Evolutionary conservation across 2,888 invertebrate genomes (phyloP).

Genomic region (Hemaris fuciformis): DNA sequence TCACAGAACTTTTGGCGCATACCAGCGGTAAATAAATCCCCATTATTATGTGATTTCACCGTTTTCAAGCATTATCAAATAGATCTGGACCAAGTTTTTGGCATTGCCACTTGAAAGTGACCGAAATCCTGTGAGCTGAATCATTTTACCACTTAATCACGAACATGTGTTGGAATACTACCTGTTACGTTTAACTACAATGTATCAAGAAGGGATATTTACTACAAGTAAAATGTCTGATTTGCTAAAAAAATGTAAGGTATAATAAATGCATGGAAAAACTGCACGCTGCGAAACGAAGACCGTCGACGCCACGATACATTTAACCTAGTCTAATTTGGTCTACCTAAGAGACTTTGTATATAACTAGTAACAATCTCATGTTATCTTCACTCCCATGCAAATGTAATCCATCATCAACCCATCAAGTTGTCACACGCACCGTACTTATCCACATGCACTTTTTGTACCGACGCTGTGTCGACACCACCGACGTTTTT

Average conservation of each 20-base stretch:
- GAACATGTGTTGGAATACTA: too few species aligned
- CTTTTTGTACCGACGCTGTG: conserved; percentile 22
- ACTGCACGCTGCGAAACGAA: neutral
- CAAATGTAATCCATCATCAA: conserved; percentile 15
- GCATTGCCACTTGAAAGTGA: neutral
- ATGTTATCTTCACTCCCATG: conserved; percentile 13
- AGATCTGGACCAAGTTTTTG: neutral
- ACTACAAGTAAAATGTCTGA: neutral
- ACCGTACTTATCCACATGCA: conserved; percentile 12
- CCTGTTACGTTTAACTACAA: too few species aligned
- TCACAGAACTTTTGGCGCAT: neutral
- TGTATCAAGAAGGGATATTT: neutral
- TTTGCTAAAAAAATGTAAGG: neutral
- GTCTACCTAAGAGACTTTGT: neutral
- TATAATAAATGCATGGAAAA: neutral
- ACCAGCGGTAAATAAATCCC: neutral
- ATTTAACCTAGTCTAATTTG: neutral
- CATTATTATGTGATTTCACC: neutral
- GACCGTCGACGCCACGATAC: neutral
- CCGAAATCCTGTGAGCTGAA: neutral
- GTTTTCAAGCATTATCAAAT: neutral
- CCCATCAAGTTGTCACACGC: conserved; percentile 11
- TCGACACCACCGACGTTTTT: conserved; percentile 24
- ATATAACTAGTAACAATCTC: conserved; percentile 9
- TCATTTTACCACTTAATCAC: neutral